phyloP scores from a whole-genome alignment of 2,888 invertebrate genomes.

The Pyrrhia umbra region DNA sequence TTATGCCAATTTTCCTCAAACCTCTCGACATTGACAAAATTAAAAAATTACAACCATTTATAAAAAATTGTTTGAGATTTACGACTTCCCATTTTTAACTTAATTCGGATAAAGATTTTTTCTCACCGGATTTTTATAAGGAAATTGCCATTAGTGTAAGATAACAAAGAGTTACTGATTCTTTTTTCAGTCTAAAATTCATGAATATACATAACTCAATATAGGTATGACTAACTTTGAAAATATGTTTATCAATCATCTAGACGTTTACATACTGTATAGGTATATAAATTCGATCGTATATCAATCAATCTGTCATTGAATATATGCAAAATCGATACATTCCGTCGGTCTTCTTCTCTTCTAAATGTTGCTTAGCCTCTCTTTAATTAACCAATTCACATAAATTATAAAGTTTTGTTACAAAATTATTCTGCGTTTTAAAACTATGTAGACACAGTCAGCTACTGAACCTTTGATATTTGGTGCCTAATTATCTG shows the following conservation, averaged over 20 bases:
- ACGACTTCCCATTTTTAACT: neutral
- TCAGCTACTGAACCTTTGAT: neutral
- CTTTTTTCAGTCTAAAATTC: neutral
- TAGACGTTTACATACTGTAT: too few species aligned
- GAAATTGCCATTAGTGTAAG: slow-evolving; percentile 15
- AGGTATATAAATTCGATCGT: slow-evolving; percentile 8
- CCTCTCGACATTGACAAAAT: neutral
- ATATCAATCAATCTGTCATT: slow-evolving; percentile 13
- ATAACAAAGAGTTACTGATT: neutral
- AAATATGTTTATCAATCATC: slow-evolving; percentile 1
- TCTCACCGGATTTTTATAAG: slow-evolving; percentile 1
- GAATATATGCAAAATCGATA: too few species aligned
- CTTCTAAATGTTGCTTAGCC: too few species aligned
- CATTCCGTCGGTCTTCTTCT: too few species aligned
- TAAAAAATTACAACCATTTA: slow-evolving; percentile 23
- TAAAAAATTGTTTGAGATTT: neutral
- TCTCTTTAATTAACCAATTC: neutral
- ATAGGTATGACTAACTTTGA: too few species aligned
- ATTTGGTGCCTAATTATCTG: neutral
- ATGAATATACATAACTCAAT: neutral
- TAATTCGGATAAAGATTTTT: neutral
- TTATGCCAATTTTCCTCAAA: neutral
- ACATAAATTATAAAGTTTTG: neutral
- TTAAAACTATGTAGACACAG: neutral
- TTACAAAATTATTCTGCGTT: neutral